Percentiles rank a stretch among this genome's conserved stretches.
phyloP scores from a whole-genome alignment of 2,888 invertebrate genomes.

The Trissonchulus latispiculum region DNA sequence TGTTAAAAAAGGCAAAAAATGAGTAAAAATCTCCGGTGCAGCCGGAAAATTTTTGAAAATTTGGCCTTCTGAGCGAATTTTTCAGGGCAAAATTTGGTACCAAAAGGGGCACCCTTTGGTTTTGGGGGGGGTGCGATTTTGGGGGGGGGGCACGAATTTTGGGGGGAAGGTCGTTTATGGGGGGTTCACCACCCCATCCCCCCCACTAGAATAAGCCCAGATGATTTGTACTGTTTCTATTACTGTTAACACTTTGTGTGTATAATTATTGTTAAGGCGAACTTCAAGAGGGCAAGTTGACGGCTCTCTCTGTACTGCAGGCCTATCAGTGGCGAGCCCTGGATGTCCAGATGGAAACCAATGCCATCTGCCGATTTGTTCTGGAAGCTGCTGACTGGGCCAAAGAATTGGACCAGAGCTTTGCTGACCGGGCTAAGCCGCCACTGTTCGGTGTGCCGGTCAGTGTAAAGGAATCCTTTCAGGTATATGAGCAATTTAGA shows the following conservation, averaged over 20 bases:
- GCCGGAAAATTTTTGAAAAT: too few species aligned
- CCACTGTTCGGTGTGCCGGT: slow-evolving; percentile 39
- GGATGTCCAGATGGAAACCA: slow-evolving; percentile 33
- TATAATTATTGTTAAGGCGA: background rate
- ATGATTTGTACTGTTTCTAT: slow-evolving; percentile 58
- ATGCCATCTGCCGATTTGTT: slow-evolving; percentile 36
- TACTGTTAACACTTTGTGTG: background rate
- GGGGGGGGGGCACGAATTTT: too few species aligned
- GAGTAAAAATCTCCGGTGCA: too few species aligned
- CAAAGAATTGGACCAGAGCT: slow-evolving; percentile 11
- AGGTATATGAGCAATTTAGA: too few species aligned
- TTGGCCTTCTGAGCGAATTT: too few species aligned
- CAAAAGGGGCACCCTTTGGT: too few species aligned
- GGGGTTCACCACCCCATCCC: too few species aligned
- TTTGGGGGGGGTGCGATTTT: too few species aligned
- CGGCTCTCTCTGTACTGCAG: slow-evolving; percentile 24
- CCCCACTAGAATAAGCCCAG: slow-evolving; percentile 58
- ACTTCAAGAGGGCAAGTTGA: background rate
- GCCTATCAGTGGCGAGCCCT: slow-evolving; percentile 36
- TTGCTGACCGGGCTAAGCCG: slow-evolving; percentile 32
- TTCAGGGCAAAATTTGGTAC: too few species aligned
- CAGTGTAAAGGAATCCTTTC: slow-evolving; percentile 35
- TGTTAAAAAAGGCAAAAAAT: too few species aligned
- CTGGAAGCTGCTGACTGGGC: slow-evolving; percentile 32
- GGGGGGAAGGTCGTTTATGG: too few species aligned